A percentile compares a stretch with the other conserved stretches of the same genome.
Conservation (phyloP, 2,797 vertebrate genomes). For the Champsocephalus gunnari region DNA sequence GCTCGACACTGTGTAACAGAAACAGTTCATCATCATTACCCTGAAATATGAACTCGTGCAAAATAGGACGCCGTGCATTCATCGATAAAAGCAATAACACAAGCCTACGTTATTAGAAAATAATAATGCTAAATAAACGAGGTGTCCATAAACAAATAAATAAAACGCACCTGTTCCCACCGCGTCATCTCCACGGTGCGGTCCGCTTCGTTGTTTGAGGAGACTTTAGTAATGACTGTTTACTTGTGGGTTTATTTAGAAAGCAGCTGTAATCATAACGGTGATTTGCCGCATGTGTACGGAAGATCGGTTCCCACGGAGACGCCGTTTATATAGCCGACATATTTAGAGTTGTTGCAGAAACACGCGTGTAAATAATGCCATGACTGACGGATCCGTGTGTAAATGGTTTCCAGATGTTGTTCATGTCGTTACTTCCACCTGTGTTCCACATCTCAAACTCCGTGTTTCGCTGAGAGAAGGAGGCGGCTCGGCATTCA, state of each 20-base stretch:
- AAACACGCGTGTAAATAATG: slow-evolving; percentile 3
- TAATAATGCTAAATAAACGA: background rate
- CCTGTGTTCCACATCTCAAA: slow-evolving; percentile 4
- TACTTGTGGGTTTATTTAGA: slow-evolving; percentile 25
- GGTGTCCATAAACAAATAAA: slow-evolving; percentile 23
- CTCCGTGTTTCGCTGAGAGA: slow-evolving; percentile 2
- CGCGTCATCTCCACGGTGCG: background rate
- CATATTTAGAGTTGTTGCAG: background rate
- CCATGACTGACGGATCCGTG: background rate
- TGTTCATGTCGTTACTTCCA: slow-evolving; percentile 15
- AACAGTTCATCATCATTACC: slow-evolving; percentile 1
- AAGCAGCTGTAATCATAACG: slow-evolving; percentile 4
- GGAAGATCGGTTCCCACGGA: background rate
- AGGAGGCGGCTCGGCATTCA: slow-evolving; percentile 34
- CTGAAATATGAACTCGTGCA: background rate
- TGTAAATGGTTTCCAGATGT: slow-evolving; percentile 7
- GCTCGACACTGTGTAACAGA: slow-evolving; percentile 8
- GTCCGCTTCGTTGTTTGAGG: slow-evolving; percentile 7
- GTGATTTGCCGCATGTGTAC: background rate
- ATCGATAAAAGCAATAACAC: background rate
- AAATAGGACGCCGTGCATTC: background rate
- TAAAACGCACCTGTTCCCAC: slow-evolving; percentile 36
- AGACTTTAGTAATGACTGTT: slow-evolving; percentile 8
- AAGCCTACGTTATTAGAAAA: background rate
- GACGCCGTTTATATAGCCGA: background rate